Percentiles rank a stretch among this genome's conserved stretches.
phyloP scores from a whole-genome alignment of 2,888 invertebrate species.

The Neuroscelio doddi region DNA sequence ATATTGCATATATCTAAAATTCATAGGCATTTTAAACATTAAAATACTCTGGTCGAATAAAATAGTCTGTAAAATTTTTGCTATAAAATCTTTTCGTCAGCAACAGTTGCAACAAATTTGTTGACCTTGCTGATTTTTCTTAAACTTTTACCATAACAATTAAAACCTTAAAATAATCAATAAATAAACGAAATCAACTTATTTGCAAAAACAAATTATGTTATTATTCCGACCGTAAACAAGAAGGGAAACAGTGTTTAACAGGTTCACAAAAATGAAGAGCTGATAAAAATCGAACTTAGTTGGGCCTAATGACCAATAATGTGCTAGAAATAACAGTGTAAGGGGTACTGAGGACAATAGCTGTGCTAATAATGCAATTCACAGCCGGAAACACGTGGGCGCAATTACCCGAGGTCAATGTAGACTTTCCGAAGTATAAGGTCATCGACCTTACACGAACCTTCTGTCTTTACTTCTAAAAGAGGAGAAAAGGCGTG shows the following conservation, averaged over 20 bases:
- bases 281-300: conserved; percentile 12
- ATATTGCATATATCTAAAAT: no score
- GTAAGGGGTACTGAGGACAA: conserved; percentile 26
- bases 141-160: no score
- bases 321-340: conserved; percentile 23
- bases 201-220: no score
- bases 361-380: conserved; percentile 39
- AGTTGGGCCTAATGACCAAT: conserved; percentile 19
- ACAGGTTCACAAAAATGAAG: conserved; percentile 3
- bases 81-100: no score
- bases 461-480: conserved; percentile 2
- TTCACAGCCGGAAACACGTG: conserved; percentile 53
- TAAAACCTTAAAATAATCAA: no score
- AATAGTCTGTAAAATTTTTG: no score
- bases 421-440: conserved; percentile 45
- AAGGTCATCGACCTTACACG: conserved; percentile 54
- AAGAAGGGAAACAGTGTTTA: not conserved
- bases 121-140: no score
- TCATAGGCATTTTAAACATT: no score
- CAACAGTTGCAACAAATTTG: no score
- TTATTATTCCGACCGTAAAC: not conserved
- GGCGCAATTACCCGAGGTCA: conserved; percentile 48
- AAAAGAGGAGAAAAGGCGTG: not conserved
- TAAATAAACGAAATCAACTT: no score
- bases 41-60: no score